Conservation (phyloP, 2,888 invertebrate genomes). For the Drosophila quinaria region DNA sequence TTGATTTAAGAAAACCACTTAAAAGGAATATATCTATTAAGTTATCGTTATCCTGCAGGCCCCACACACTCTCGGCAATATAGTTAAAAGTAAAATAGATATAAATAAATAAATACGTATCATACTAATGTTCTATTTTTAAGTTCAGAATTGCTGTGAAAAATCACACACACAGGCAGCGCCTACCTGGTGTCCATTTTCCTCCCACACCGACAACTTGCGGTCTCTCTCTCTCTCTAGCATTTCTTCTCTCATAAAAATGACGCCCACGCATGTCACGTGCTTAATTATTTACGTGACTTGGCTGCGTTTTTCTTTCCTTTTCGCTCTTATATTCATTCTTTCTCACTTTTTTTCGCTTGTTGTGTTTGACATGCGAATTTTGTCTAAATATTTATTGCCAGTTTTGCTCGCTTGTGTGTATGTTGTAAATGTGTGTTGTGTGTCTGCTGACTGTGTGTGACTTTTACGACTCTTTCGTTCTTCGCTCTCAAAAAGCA, state of each 20-base stretch:
- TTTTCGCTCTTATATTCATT: slow-evolving; percentile 4
- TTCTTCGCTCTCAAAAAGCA: slow-evolving; percentile 21
- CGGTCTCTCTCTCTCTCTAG: slow-evolving; percentile 14
- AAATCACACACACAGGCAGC: slow-evolving; percentile 64
- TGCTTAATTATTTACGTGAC: slow-evolving; percentile 86
- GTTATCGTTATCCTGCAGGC: neutral
- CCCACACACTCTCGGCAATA: neutral
- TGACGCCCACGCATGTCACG: slow-evolving; percentile 85
- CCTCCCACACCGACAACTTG: slow-evolving; percentile 16
- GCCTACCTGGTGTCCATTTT: neutral
- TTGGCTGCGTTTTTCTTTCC: slow-evolving; percentile 74
- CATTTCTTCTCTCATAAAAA: slow-evolving; percentile 37
- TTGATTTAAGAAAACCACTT: neutral
- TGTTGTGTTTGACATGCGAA: slow-evolving; percentile 63
- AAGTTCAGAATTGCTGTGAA: slow-evolving; percentile 21
- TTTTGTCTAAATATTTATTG: slow-evolving; percentile 80
- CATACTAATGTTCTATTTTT: slow-evolving; percentile 29
- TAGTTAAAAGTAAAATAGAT: neutral
- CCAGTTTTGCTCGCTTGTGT: slow-evolving; percentile 46
- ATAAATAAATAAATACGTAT: slow-evolving; percentile 14
- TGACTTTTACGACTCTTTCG: slow-evolving; percentile 57
- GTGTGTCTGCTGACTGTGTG: slow-evolving; percentile 7
- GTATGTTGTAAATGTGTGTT: slow-evolving; percentile 12
- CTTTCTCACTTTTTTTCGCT: slow-evolving; percentile 18
- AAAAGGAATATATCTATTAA: slow-evolving; percentile 9